phyloP scores from a whole-genome alignment of 2,797 vertebrate species.

The Knipowitschia caucasica region DNA sequence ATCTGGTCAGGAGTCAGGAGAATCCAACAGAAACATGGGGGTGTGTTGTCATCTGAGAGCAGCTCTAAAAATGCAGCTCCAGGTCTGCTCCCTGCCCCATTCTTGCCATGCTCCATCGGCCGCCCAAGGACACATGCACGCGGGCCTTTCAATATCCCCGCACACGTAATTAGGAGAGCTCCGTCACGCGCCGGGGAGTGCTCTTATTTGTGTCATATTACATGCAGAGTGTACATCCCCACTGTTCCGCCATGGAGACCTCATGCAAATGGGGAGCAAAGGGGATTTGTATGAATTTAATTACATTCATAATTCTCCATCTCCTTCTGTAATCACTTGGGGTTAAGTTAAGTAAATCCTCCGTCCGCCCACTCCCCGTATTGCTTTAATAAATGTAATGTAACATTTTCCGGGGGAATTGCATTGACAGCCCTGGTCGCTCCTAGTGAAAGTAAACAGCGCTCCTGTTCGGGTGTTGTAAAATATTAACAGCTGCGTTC shows the following conservation, averaged over 20 bases:
- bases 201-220: slow-evolving; percentile 58
- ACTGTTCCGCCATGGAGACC: slow-evolving; percentile 49
- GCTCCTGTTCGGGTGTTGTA: slow-evolving; percentile 38
- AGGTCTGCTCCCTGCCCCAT: no score
- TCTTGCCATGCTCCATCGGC: slow-evolving; percentile 42
- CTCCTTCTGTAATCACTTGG: slow-evolving; percentile 59
- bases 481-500: slow-evolving; percentile 63
- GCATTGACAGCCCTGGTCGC: slow-evolving; percentile 42
- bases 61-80: no score
- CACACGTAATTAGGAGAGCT: slow-evolving; percentile 62
- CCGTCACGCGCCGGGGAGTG: slow-evolving; percentile 49
- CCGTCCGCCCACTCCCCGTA: slow-evolving; percentile 36
- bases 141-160: slow-evolving; percentile 53
- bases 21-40: no score
- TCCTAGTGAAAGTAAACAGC: slow-evolving; percentile 58
- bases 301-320: slow-evolving; percentile 67
- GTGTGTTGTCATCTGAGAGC: no score
- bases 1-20: no score
- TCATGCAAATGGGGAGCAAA: slow-evolving; percentile 43
- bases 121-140: slow-evolving; percentile 66
- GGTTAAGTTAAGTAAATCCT: slow-evolving; percentile 59
- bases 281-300: slow-evolving; percentile 67
- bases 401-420: slow-evolving; percentile 37
- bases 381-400: slow-evolving; percentile 5
- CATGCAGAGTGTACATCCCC: slow-evolving; percentile 46